Evolutionary conservation across 2,113 vertebrate genomes (phyloP), one percentile per base, ranked within the genome.

Genomic region (Phrynosoma blainvillii): DNA sequence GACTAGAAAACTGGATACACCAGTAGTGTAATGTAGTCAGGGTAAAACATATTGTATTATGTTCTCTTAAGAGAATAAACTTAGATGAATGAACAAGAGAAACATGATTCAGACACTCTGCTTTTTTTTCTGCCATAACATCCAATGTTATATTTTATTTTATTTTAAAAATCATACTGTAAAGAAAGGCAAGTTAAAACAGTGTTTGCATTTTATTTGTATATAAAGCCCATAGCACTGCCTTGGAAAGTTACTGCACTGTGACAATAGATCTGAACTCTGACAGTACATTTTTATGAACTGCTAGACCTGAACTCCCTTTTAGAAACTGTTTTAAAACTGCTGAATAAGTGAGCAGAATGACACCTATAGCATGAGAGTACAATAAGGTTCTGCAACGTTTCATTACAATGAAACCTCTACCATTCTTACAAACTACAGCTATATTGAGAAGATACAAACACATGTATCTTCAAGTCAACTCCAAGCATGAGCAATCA

Each of bases 191-290:
- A 2, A 73, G 84, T 32, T 70, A 80, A 86, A 89, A 73, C 21
- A 52, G 2, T 47, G 36, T 23, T 65, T 0, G 68, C 83, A 83
- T 23, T 54, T 12, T 70, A 18, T 52, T 89, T 85, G 81, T 81
- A 89, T 87, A 84, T 23, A 87, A 87, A 87, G 74, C 1, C 80
- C 32, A 4, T 68, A 81, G 27, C 68, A 79, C 59, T 21, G 36
- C 10, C 3, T 42, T 68, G 14, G 75, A 82, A 92, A 82, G 79
- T 0, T 20, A 79, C 4, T 82, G 21, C 47, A 47, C 21, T 36
- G 2, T 47, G 47, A 47, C 5, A 47, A 7, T 47, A 47, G 47
- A 1, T 47, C 74, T 62, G 1, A 36, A 1, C 25, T 78, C 79
- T 71, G 5, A 11, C 81, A 27, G 52, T 27, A 23, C 8, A 52